These are phyloP conservation scores for Tiliacea aurago DNA, from an alignment of 2,888 invertebrate species.

Conservation along the genomic window DNA sequence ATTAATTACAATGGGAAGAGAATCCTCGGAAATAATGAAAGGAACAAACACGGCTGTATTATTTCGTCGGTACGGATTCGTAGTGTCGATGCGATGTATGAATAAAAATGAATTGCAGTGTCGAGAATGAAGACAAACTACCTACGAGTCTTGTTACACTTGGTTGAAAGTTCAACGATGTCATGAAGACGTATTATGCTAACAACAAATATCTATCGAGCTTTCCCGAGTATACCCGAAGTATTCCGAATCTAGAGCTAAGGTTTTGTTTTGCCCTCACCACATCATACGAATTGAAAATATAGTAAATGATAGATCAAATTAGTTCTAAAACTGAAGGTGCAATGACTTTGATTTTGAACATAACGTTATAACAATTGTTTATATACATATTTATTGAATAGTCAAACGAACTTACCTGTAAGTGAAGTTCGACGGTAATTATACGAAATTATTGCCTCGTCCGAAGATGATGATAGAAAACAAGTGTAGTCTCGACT, in stretches of 20 bases:
- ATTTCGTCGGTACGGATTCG: conserved; percentile 31
- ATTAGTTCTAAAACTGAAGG: background rate
- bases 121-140: conserved; percentile 72
- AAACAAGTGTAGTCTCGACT: too few relatives aligned
- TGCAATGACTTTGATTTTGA: background rate
- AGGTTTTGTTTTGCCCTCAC: background rate
- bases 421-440: too few relatives aligned
- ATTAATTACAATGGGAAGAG: conserved; percentile 50
- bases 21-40: conserved; percentile 47
- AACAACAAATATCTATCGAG: conserved; percentile 69
- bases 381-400: too few relatives aligned
- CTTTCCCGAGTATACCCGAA: conserved; percentile 15
- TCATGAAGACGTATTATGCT: conserved; percentile 78
- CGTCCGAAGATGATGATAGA: too few relatives aligned
- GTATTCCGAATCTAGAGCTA: conserved; percentile 16
- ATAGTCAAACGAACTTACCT: too few relatives aligned
- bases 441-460: too few relatives aligned
- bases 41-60: conserved; percentile 37
- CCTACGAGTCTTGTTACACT: conserved; percentile 64
- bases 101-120: conserved; percentile 69
- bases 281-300: background rate
- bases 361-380: background rate
- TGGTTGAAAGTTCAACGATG: conserved; percentile 70
- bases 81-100: conserved; percentile 41
- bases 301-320: background rate